Evolutionary conservation across 64 coral and sea anemone genomes (phyloP).

Genomic region (Astreopora myriophthalma): DNA sequence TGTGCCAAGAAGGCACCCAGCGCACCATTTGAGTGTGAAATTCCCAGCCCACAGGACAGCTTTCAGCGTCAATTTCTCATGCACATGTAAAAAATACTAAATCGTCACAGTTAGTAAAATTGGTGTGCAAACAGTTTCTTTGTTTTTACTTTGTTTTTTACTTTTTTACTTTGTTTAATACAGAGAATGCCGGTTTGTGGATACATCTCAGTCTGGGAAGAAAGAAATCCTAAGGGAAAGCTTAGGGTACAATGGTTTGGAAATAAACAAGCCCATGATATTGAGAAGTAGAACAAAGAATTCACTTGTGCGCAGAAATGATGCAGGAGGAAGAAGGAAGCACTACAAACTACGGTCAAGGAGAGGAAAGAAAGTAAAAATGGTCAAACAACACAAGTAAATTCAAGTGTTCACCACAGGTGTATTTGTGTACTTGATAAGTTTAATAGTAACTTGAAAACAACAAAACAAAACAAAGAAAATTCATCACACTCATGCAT

Average conservation of each 20-base stretch:
- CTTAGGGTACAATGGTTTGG: not conserved
- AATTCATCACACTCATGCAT: too few species aligned
- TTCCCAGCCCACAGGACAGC: too few species aligned
- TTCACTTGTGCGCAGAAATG: not conserved
- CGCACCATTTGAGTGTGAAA: too few species aligned
- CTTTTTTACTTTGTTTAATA: not conserved
- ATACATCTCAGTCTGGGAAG: not conserved
- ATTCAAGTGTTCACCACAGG: not conserved
- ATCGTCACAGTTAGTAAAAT: too few species aligned
- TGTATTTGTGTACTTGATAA: too few species aligned
- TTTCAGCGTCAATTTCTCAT: too few species aligned
- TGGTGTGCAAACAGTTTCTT: not conserved
- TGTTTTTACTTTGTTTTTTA: not conserved
- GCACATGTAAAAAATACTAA: too few species aligned
- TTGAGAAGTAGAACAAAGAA: not conserved
- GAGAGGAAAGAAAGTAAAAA: not conserved
- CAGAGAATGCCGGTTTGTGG: not conserved
- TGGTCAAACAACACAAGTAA: not conserved
- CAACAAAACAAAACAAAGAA: too few species aligned
- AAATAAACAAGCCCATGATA: slow-evolving; percentile 7
- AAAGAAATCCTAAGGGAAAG: not conserved
- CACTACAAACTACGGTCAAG: not conserved
- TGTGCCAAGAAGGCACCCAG: too few species aligned
- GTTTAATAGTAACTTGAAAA: too few species aligned
- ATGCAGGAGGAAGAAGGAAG: not conserved